A percentile compares a stretch with the other conserved stretches of the same genome.
phyloP scores from a whole-genome alignment of 92 coral and sea anemone genomes.

The Heliopora coerulea region DNA sequence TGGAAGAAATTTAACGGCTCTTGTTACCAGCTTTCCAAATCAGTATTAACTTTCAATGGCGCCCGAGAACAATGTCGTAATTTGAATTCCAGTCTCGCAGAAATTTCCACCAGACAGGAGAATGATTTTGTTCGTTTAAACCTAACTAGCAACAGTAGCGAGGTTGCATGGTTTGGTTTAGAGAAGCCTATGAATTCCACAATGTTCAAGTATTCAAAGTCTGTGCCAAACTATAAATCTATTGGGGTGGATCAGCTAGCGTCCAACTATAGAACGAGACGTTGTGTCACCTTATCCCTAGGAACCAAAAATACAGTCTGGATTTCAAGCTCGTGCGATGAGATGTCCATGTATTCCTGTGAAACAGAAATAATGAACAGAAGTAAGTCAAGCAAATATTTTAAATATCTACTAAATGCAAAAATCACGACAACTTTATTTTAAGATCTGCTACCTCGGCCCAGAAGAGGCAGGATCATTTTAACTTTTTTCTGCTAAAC shows the following conservation, averaged over 20 bases:
- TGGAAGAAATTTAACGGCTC: not conserved
- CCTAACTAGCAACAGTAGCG: not conserved
- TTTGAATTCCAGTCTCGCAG: not conserved
- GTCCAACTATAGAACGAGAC: not conserved
- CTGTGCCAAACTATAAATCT: not conserved
- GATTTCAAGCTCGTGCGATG: not conserved
- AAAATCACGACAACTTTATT: too few relatives aligned
- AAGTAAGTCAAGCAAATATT: not conserved
- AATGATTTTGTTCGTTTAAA: slow-evolving; percentile 7
- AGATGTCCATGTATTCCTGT: not conserved
- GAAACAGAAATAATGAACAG: not conserved
- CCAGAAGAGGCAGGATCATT: too few relatives aligned
- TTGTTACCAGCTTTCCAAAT: not conserved
- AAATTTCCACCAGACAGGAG: not conserved
- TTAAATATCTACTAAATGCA: too few relatives aligned
- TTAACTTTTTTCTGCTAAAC: not conserved
- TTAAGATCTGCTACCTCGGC: too few relatives aligned
- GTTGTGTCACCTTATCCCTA: not conserved
- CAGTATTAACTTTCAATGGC: not conserved
- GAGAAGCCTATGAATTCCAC: not conserved
- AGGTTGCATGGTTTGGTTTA: slow-evolving; percentile 17
- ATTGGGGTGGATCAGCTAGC: not conserved
- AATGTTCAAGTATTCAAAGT: not conserved
- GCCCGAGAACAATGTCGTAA: not conserved
- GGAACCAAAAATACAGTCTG: not conserved